A percentile compares a stretch with the other conserved stretches of the same genome.
Evolutionary conservation across 2,113 vertebrate species (phyloP).

Genomic region (Phylloscopus whistleri): DNA sequence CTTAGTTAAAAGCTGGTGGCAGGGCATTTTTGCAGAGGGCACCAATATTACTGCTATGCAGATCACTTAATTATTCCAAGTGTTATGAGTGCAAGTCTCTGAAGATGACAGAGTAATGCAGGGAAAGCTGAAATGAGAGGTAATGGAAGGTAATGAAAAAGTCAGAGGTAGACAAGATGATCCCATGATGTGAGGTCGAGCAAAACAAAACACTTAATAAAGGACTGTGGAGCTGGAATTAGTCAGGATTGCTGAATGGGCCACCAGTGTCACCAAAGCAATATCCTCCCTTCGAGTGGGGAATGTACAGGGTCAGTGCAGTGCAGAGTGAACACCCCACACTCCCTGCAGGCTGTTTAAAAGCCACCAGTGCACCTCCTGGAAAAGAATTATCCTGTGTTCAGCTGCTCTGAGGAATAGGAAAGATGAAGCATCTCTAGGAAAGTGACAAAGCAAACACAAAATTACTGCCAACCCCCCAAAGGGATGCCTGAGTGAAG

Average conservation of each 20-base stretch:
- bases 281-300: background rate
- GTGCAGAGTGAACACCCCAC: background rate
- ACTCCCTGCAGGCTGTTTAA: background rate
- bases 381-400: background rate
- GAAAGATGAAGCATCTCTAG: background rate
- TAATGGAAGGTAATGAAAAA: conserved; percentile 72
- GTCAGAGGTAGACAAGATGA: conserved; percentile 60
- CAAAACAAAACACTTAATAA: conserved; percentile 66
- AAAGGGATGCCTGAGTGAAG: background rate
- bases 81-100: conserved; percentile 26
- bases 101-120: conserved; percentile 16
- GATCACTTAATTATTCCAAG: conserved; percentile 65
- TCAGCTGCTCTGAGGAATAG: background rate
- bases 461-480: background rate
- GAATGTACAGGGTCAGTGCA: background rate
- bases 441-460: background rate
- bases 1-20: background rate
- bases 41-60: background rate
- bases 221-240: conserved; percentile 49
- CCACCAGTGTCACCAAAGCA: conserved; percentile 3
- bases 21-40: background rate
- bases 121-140: conserved; percentile 15
- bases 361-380: background rate
- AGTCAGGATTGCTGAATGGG: background rate
- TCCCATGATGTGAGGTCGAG: conserved; percentile 50